phyloP scores from a whole-genome alignment of 1,140 invertebrate genomes.

The Physella acuta region DNA sequence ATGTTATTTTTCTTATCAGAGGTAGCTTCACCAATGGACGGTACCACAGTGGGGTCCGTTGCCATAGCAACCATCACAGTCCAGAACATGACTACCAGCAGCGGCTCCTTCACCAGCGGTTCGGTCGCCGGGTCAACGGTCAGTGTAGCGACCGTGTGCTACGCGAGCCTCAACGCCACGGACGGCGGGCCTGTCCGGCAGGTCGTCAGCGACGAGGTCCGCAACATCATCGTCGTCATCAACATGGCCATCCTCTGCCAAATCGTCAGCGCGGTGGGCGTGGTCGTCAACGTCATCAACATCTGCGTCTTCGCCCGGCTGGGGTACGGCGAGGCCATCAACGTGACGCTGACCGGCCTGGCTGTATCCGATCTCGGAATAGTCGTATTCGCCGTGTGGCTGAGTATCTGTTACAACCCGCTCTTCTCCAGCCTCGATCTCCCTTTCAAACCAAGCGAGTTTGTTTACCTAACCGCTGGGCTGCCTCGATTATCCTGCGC shows the following conservation, averaged over 20 bases:
- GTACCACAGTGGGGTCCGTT: no score
- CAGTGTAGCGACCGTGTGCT: no score
- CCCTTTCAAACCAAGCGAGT: not conserved
- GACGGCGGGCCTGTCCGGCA: no score
- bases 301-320: not conserved
- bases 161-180: no score
- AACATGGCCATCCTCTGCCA: not conserved
- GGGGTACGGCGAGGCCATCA: not conserved
- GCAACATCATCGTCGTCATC: not conserved
- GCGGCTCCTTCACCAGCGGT: no score
- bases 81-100: no score
- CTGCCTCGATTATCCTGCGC: not conserved
- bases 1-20: no score
- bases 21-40: no score
- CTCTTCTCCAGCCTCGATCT: not conserved
- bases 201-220: not conserved
- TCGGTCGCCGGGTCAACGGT: no score
- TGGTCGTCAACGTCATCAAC: not conserved
- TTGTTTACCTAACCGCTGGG: constrained; percentile 1
- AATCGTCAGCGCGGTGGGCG: not conserved
- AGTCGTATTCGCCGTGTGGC: not conserved
- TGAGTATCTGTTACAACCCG: constrained; percentile 1
- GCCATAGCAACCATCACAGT: no score
- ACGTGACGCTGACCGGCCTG: not conserved
- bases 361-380: not conserved